phyloP scores from a whole-genome alignment of 23 tunicate species.

The Halocynthia roretzi region DNA sequence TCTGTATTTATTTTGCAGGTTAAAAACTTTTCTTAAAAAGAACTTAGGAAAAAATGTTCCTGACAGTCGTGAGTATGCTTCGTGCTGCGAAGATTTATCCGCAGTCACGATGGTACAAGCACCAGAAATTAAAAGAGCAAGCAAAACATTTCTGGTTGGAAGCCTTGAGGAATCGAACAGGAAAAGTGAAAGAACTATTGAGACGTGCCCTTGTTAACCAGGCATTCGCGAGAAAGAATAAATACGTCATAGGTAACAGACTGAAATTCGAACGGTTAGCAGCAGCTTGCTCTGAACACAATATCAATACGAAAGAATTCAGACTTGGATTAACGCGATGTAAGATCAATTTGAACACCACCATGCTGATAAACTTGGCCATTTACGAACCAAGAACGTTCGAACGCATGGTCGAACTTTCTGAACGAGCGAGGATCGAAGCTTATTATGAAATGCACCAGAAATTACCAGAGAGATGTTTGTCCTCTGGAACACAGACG shows the following conservation, averaged over 20 bases:
- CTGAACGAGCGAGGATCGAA: conserved; percentile 72
- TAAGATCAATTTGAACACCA: conserved; percentile 29
- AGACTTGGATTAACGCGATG: conserved; percentile 24
- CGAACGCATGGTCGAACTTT: conserved; percentile 50
- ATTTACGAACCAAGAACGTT: conserved; percentile 90
- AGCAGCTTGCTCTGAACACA: conserved; percentile 70
- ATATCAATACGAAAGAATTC: background rate
- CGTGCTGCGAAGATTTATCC: conserved; percentile 4
- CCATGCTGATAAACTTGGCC: conserved; percentile 44
- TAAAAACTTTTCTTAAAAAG: too few species aligned
- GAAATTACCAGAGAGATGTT: conserved; percentile 54
- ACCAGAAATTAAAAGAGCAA: conserved; percentile 61
- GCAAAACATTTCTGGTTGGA: conserved; percentile 43
- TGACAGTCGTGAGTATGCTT: conserved; percentile 11
- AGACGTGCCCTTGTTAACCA: conserved; percentile 34
- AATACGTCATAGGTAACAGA: conserved; percentile 26
- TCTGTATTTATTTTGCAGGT: too few species aligned
- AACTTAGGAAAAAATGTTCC: conserved; percentile 4
- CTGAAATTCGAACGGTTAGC: conserved; percentile 38
- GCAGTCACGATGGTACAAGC: conserved; percentile 47
- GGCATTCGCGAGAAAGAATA: conserved; percentile 17
- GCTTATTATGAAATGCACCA: conserved; percentile 14
- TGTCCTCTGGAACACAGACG: conserved; percentile 12
- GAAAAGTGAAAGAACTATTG: conserved; percentile 15
- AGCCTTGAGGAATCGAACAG: conserved; percentile 27